Evolutionary conservation across 2,113 vertebrate species (phyloP), one percentile per base, ranked within the genome.

Genomic region (Microtus oregoni): DNA sequence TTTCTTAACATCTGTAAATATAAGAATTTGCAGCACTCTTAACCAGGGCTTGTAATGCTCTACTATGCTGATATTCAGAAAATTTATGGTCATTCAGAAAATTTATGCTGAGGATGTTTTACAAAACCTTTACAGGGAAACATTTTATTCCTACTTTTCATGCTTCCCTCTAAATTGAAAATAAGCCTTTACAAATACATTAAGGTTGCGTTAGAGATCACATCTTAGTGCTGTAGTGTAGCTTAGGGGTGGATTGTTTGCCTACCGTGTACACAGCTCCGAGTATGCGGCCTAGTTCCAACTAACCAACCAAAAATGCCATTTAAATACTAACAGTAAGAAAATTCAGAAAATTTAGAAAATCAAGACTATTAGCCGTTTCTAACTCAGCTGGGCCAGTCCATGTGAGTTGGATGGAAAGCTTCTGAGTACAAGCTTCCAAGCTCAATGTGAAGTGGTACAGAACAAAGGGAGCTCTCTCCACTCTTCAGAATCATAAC

Each of bases 1-100:
- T 87, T 83, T 98, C 97, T 95, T 92, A 98, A 98, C 67, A 90
- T 96, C 95, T 90, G 86, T 92, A 96, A 98, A 97, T 96, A 97
- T 78, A 95, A 97, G 93, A 97, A 97, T 97, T 96, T 90, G 96
- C 75, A 97, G 92, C 70, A 98, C 97, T 97, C 98, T 98, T 91
- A 89, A 94, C 73, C n/a, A 83, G 50, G 90, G 93, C 97, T 94
- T 98, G 93, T 97, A 95, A 97, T 97, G 97, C 26, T 98, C 89
- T 94, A 95, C 92, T 75, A 96, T 96, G 87, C 93, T 97, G 94
- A 95, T 97, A 96, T 75, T 96, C 83, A 97, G 75, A 97, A 97
- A 91, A 82, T 92, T 93, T 87, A 94, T 61, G 92, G 94, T 96
- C 90, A 98, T 94, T 96, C 79, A 97, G 75, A 97, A 97, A 89